Conservation (phyloP, 2,113 vertebrate genomes). For the Aleadryas rufinucha region DNA sequence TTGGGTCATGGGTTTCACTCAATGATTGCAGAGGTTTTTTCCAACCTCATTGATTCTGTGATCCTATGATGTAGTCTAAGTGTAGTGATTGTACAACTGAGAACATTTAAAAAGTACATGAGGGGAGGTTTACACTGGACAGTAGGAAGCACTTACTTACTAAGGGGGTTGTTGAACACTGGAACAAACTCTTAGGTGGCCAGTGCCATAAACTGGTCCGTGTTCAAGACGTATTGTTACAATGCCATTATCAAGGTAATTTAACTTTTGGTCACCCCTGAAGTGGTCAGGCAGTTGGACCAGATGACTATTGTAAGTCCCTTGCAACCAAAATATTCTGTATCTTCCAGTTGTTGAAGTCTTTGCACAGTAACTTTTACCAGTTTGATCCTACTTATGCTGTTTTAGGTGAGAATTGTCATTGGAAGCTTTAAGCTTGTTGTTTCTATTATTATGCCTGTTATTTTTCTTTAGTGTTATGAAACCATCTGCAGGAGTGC, state of each 20-base stretch:
- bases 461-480: neutral
- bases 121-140: neutral
- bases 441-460: neutral
- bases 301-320: rapidly evolving
- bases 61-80: neutral
- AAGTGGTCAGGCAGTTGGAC: neutral
- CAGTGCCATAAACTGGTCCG: neutral
- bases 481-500: neutral
- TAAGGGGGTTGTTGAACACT: neutral
- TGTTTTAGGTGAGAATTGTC: neutral
- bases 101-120: rapidly evolving
- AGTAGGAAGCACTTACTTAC: neutral
- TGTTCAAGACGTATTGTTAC: neutral
- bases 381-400: neutral
- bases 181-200: neutral
- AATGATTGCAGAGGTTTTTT: neutral
- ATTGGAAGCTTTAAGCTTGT: neutral
- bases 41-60: neutral
- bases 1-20: neutral
- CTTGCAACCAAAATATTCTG: neutral
- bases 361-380: neutral
- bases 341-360: neutral
- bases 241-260: rapidly evolving
- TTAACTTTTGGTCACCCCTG: neutral
- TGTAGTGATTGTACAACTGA: rapidly evolving